Evolutionary conservation across 2,888 invertebrate genomes (phyloP).

Genomic region (Dryococelus australis): DNA sequence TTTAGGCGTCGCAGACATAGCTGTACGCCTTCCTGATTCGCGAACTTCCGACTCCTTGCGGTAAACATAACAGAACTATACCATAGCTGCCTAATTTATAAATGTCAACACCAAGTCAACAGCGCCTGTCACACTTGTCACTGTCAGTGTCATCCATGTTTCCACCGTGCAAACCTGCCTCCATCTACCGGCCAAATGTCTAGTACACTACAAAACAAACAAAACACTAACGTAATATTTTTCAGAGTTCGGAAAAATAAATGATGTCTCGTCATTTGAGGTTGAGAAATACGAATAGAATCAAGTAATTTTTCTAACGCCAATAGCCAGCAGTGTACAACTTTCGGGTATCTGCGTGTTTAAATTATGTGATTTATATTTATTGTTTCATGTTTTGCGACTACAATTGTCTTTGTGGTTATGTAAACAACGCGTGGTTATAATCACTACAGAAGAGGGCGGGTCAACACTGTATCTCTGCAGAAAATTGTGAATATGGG

Average conservation of each 20-base stretch:
- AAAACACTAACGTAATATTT: conserved; percentile 18
- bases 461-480: background rate
- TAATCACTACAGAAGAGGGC: background rate
- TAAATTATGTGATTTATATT: too few species aligned
- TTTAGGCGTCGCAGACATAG: conserved; percentile 61
- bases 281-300: too few species aligned
- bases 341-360: too few species aligned
- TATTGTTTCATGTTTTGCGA: too few species aligned
- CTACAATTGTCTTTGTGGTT: background rate
- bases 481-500: conserved; percentile 70
- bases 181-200: background rate
- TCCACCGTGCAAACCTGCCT: conserved; percentile 21
- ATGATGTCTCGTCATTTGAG: conserved; percentile 18
- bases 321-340: too few species aligned
- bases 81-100: conserved; percentile 41
- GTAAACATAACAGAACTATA: conserved; percentile 44
- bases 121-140: conserved; percentile 36
- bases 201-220: conserved; percentile 23
- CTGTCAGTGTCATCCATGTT: conserved; percentile 40
- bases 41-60: conserved; percentile 37
- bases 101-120: conserved; percentile 39
- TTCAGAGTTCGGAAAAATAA: background rate
- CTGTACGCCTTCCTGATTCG: conserved; percentile 53
- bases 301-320: too few species aligned
- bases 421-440: background rate